Evolutionary conservation across 1,140 invertebrate genomes (phyloP).

Genomic region (Cydia strobilella): DNA sequence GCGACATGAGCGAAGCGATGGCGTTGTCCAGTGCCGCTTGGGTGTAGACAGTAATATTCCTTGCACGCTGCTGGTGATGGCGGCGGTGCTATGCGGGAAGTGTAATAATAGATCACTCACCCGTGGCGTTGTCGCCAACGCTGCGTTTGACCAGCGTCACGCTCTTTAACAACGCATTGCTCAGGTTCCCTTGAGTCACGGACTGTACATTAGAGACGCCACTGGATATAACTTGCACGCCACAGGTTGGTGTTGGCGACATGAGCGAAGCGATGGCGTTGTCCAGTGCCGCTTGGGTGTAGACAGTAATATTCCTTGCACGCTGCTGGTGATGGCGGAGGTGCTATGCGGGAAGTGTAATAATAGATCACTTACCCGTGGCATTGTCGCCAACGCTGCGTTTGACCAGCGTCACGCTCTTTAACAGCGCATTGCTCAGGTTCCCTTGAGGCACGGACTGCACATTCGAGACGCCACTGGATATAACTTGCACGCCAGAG

Average conservation of each 20-base stretch:
- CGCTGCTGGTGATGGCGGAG: slow-evolving; percentile 56
- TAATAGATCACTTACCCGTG: slow-evolving; percentile 48
- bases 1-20: slow-evolving; percentile 67
- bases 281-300: slow-evolving; percentile 62
- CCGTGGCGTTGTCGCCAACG: slow-evolving; percentile 56
- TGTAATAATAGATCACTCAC: slow-evolving; percentile 41
- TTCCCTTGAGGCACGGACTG: slow-evolving; percentile 39
- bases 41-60: slow-evolving; percentile 64
- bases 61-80: slow-evolving; percentile 64
- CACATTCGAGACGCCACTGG: slow-evolving; percentile 54
- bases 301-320: slow-evolving; percentile 66
- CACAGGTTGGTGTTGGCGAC: slow-evolving; percentile 54
- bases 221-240: slow-evolving; percentile 67
- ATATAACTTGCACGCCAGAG: slow-evolving; percentile 65
- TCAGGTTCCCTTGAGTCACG: slow-evolving; percentile 42
- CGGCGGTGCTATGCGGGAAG: too few species aligned
- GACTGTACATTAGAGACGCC: slow-evolving; percentile 48
- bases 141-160: slow-evolving; percentile 68
- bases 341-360: slow-evolving; percentile 20
- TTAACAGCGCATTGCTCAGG: slow-evolving; percentile 56
- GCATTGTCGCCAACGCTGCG: slow-evolving; percentile 59
- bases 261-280: slow-evolving; percentile 71
- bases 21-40: slow-evolving; percentile 62
- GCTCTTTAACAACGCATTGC: slow-evolving; percentile 60
- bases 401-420: slow-evolving; percentile 68